Evolutionary conservation across 2,888 invertebrate genomes (phyloP).

Genomic region (Mycalesis mineus): DNA sequence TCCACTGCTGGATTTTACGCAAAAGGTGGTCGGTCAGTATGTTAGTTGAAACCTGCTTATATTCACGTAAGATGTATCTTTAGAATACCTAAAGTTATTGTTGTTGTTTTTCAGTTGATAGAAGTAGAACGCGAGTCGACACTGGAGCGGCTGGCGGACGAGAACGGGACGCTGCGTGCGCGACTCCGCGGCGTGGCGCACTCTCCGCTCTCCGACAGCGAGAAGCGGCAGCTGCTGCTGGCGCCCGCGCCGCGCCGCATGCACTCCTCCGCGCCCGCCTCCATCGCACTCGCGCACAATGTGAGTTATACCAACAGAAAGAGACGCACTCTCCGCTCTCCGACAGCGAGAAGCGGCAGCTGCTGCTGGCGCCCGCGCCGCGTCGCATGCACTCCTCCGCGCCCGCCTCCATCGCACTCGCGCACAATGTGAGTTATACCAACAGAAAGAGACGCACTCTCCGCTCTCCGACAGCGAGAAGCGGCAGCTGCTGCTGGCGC

Average conservation of each 20-base stretch:
- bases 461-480: constrained; percentile 76
- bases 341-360: constrained; percentile 84
- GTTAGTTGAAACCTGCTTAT: no score
- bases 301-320: constrained; percentile 36
- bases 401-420: constrained; percentile 86
- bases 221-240: constrained; percentile 88
- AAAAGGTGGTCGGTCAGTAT: no score
- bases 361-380: constrained; percentile 40
- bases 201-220: constrained; percentile 89
- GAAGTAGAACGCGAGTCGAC: constrained; percentile 81
- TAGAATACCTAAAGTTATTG: background rate
- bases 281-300: constrained; percentile 81
- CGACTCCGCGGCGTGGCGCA: constrained; percentile 87
- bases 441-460: no score
- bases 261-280: constrained; percentile 89
- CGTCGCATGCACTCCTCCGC: constrained; percentile 86
- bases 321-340: no score
- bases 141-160: constrained; percentile 84
- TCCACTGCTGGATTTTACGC: no score
- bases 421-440: constrained; percentile 53
- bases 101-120: constrained; percentile 28
- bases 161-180: constrained; percentile 86
- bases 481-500: constrained; percentile 70
- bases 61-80: no score
- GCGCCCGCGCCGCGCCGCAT: constrained; percentile 80